These are phyloP conservation scores for Pteronura brasiliensis DNA, from an alignment of 2,113 vertebrate genomes.

Conservation along the genomic window DNA sequence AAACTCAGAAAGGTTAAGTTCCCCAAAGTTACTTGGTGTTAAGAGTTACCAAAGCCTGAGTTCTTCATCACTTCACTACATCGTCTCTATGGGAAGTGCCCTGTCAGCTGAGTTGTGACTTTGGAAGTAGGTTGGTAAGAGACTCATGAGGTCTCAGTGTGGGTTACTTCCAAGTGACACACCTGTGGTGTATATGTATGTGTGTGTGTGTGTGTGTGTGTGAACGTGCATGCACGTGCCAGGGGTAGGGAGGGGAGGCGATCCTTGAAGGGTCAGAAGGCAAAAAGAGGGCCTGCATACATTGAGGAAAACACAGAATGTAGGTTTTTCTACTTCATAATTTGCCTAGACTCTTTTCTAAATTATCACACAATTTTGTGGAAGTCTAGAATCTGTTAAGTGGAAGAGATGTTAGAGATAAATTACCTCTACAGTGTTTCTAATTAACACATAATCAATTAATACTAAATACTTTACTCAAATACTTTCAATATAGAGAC, in stretches of 20 bases:
- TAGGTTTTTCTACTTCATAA: background rate
- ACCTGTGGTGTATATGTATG: background rate
- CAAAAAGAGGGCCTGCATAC: background rate
- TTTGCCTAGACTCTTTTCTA: background rate
- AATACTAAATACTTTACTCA: background rate
- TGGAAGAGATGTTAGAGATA: background rate
- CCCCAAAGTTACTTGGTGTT: background rate
- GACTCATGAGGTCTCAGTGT: background rate
- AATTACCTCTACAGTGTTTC: background rate
- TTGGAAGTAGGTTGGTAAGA: background rate
- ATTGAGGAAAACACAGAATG: background rate
- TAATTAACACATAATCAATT: background rate
- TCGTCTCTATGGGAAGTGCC: background rate
- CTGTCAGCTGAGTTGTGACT: background rate
- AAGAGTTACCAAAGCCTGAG: background rate
- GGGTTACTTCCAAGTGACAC: background rate
- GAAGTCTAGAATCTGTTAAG: background rate
- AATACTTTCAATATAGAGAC: background rate
- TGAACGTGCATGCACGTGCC: accelerated
- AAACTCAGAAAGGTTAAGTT: background rate
- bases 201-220: background rate
- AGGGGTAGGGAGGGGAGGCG: background rate
- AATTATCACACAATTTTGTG: background rate
- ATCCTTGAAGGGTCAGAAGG: background rate
- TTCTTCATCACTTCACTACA: background rate